These are phyloP conservation scores for Emydura subglobosa DNA, from an alignment of 2,113 vertebrate species.

Conservation along the genomic window DNA sequence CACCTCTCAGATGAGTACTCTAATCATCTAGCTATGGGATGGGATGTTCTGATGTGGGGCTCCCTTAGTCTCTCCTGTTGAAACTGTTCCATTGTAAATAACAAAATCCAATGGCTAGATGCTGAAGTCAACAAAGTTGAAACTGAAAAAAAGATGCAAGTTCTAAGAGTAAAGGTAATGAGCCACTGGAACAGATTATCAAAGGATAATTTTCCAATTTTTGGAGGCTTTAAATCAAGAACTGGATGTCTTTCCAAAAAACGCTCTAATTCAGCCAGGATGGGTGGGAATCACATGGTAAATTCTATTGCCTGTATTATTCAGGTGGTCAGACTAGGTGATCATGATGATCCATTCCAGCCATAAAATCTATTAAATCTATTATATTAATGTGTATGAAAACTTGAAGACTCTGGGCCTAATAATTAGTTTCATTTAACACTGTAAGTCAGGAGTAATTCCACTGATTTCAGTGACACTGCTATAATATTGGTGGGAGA, in stretches of 20 bases:
- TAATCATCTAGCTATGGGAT: neutral
- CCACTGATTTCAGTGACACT: neutral
- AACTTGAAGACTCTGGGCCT: neutral
- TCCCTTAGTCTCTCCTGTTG: neutral
- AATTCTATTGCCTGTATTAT: neutral
- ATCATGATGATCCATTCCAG: neutral
- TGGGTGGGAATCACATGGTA: neutral
- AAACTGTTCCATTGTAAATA: conserved; percentile 24
- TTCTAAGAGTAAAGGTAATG: conserved; percentile 54
- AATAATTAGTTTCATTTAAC: neutral
- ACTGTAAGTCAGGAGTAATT: neutral
- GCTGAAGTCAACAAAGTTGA: neutral
- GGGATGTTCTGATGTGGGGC: neutral
- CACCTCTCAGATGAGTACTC: neutral
- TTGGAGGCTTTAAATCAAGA: conserved; percentile 8
- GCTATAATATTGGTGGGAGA: neutral
- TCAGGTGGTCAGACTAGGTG: neutral
- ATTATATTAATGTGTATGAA: neutral
- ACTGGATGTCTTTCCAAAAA: neutral
- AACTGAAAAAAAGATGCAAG: conserved; percentile 46
- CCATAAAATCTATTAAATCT: neutral
- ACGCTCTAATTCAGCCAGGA: neutral
- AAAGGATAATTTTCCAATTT: conserved; percentile 55
- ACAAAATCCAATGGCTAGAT: conserved; percentile 58
- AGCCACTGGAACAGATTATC: conserved; percentile 34